Conservation (phyloP, 2,797 vertebrate species). For the Enteromius afrohamiltoni region DNA sequence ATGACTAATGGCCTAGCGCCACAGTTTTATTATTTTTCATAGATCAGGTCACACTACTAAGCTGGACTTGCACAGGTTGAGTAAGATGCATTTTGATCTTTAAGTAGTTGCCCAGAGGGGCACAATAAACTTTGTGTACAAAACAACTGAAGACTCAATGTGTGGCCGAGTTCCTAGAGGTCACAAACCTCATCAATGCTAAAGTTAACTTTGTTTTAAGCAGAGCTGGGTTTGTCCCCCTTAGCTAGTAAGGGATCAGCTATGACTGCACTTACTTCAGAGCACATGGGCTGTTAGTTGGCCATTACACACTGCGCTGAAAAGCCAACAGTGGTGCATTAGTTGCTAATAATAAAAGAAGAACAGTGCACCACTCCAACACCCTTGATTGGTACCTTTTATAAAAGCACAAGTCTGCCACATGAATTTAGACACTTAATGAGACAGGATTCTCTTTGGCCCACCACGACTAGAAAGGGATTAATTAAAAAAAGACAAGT, state of each 20-base stretch:
- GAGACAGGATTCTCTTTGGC: conserved; percentile 25
- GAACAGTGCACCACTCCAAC: conserved; percentile 9
- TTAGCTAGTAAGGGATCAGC: conserved; percentile 6
- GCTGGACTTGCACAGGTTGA: conserved; percentile 32
- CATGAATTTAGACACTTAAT: conserved; percentile 39
- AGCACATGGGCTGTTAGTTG: not conserved
- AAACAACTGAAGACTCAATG: not conserved
- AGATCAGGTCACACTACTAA: conserved; percentile 3
- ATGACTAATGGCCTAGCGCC: too few species aligned
- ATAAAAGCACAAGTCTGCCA: conserved; percentile 18
- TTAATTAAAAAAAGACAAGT: conserved; percentile 41
- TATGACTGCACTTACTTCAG: conserved; percentile 29
- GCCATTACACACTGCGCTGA: conserved; percentile 13
- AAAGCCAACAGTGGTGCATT: conserved; percentile 16
- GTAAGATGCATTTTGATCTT: conserved; percentile 26
- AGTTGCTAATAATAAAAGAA: conserved; percentile 36
- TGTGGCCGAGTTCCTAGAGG: conserved; percentile 21
- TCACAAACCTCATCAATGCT: conserved; percentile 21
- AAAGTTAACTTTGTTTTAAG: conserved; percentile 28
- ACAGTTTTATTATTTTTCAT: too few species aligned
- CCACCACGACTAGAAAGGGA: conserved; percentile 6
- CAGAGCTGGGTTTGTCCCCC: not conserved
- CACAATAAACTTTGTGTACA: not conserved
- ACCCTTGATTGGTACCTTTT: conserved; percentile 29
- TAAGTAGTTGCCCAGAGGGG: conserved; percentile 2